Base-by-base conservation (phyloP, 2,888 invertebrate species). In the Caenorhabditis sp. region DNA sequence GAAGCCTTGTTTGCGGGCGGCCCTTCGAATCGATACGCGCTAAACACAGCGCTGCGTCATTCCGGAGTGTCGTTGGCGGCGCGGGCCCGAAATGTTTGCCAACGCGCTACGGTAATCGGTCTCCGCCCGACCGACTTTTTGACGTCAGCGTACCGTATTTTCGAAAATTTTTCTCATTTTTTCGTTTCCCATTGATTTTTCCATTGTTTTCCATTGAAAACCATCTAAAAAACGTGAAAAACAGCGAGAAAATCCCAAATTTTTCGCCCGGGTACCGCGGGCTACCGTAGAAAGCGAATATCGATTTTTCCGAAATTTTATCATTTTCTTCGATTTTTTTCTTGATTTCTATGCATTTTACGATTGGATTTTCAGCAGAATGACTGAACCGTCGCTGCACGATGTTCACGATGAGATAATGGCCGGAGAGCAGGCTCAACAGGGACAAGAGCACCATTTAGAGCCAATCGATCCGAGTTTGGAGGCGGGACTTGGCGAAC, bases 231-330 rank as follows among this genome's bases (percentile, higher is more conserved):
- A 2, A 5, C 40, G 9, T 13, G 13, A 13, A 40, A 40, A 40
- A 4, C 32, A 32, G 32, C 9, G 32, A 32, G 9, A 44, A 44
- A 18, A 18, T 11, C 9, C 24, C 26, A 26, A 15, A 62, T 18
- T 50, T 1, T 20, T 50, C 3, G 32, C 40, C 44, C 26, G 50
- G 2, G 4, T 15, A 51, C 15, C 24, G 3, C 26, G 1, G 9
- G n/a, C 44, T 72, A 72, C 72, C 64, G 72, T 72, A 72, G 65
- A 32, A n/a, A n/a, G n/a, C n/a, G n/a, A n/a, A 50, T 62, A 68
- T 74, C 64, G 58, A 53, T 55, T 55, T 62, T 68, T 67, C n/a
- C 18, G 44, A 37, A 35, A n/a, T 22, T 51, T n/a, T n/a, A n/a
- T n/a, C n/a, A n/a, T n/a, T n/a, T n/a, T n/a, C n/a, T n/a, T n/a